Evolutionary conservation across 2,797 vertebrate genomes (phyloP).

Genomic region (Chelidonichthys spinosus): DNA sequence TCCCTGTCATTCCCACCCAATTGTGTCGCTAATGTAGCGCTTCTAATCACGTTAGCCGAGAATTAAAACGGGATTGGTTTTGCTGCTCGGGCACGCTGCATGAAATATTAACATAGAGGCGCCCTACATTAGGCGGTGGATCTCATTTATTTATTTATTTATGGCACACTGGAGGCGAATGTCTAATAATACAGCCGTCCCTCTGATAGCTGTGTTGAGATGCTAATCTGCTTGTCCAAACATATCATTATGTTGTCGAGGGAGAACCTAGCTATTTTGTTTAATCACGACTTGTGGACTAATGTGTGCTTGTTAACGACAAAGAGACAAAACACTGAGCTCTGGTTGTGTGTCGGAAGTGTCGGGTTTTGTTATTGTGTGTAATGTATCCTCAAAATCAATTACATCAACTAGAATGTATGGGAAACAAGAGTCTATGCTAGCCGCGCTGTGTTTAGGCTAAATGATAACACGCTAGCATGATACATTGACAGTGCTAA

Average conservation of each 20-base stretch:
- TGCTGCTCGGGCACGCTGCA: conserved; percentile 53
- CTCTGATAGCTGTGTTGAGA: conserved; percentile 52
- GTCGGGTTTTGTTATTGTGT: too few species aligned
- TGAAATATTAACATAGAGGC: conserved; percentile 73
- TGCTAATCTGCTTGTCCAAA: conserved; percentile 60
- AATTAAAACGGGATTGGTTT: conserved; percentile 54
- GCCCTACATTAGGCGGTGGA: conserved; percentile 66
- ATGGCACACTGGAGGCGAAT: conserved; percentile 45
- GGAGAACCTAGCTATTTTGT: conserved; percentile 19
- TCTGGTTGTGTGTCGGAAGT: background rate
- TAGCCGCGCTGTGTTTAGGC: background rate
- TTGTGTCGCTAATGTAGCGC: conserved; percentile 61
- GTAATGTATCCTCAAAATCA: too few species aligned
- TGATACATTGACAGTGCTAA: background rate
- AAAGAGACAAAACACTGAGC: background rate
- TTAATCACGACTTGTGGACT: conserved; percentile 3
- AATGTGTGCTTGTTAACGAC: conserved; percentile 2
- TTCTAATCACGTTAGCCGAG: conserved; percentile 66
- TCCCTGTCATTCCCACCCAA: conserved; percentile 36
- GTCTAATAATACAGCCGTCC: conserved; percentile 46
- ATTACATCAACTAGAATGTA: background rate
- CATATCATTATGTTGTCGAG: conserved; percentile 34
- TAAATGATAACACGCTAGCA: background rate
- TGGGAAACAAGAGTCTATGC: background rate
- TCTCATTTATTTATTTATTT: conserved; percentile 32